A percentile compares a stretch with the other conserved stretches of the same genome.
phyloP scores from a whole-genome alignment of 2,113 vertebrate species.

The Anser brachyrhynchus region DNA sequence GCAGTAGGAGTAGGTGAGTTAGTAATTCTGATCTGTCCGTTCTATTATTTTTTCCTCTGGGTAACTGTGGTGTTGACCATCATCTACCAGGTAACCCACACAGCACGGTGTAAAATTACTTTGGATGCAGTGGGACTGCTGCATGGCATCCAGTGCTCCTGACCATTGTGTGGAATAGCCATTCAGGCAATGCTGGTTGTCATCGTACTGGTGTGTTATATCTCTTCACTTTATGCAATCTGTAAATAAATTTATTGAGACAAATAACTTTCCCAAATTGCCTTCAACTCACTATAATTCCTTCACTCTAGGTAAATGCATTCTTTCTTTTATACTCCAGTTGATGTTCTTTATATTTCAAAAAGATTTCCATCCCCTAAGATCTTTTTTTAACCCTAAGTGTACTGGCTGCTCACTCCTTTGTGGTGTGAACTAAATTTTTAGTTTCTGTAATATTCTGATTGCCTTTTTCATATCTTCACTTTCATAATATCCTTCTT shows the following conservation, averaged over 20 bases:
- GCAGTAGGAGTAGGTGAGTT: background rate
- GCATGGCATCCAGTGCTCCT: background rate
- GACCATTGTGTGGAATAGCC: background rate
- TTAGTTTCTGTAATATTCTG: background rate
- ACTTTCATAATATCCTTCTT: background rate
- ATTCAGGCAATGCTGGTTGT: background rate
- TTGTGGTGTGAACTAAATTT: background rate
- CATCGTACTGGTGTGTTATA: accelerated
- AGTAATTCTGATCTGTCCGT: background rate
- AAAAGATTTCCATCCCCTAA: background rate
- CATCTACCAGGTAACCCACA: background rate
- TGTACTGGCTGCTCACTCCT: background rate
- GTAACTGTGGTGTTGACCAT: background rate
- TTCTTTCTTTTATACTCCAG: background rate
- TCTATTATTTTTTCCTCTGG: background rate
- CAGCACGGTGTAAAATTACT: background rate
- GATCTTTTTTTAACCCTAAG: background rate
- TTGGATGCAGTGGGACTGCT: background rate
- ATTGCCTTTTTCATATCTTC: background rate
- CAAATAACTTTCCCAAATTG: background rate
- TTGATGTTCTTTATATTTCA: background rate
- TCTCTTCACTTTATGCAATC: background rate
- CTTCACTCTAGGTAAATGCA: background rate
- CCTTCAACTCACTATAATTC: background rate
- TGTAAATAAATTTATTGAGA: background rate